Base-by-base conservation (phyloP, 1,140 invertebrate species). In the Pseudomyrmex dendroicus region DNA sequence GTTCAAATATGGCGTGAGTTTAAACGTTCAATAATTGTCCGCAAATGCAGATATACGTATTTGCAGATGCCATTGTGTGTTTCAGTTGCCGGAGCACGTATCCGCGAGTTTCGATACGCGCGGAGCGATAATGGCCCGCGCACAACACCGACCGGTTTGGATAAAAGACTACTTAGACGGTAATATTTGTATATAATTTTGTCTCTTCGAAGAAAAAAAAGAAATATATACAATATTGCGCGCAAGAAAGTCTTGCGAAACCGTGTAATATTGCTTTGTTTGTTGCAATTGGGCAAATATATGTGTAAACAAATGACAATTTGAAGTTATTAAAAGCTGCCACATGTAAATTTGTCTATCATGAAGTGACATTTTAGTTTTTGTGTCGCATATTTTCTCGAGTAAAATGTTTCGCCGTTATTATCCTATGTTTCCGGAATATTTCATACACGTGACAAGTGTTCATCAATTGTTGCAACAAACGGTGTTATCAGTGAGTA, bases 1-100 rank as follows among this genome's bases (percentile, higher is more conserved):
- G 25, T 76, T 56, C 25, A 56, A 66, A 77, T 66, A 57, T 44
- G 12, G 0, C 35, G 10, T 5, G 50, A 66, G 25, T 66, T 77
- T 46, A 66, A 56, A 77, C 50, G 17, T 66, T 76, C n/a, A 35
- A 76, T 76, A 54, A 35, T 66, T 74, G 46, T 25, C 57, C 9
- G 52, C 35, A 70, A 70, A 70, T 7, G 13, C 20, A 59, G 17
- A 9, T 48, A 62, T 8, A 74, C 5, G 15, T 57, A 61, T 12
- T 1, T 57, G 56, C 44, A 20, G 25, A 74, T 74, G 48, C 48
- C 50, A 52, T 76, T 46, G 22, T 12, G 61, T 54, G 15, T 12
- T 8, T 64, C 63, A 63, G 22, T 63, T 61, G 22, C 63, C 46
- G 35, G 22, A 74, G 25, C 59, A 76, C 22, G 59, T 76, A 62